A percentile compares a stretch with the other conserved stretches of the same genome.
Conservation (phyloP, 2,888 invertebrate genomes). For the Gortyna flavago region DNA sequence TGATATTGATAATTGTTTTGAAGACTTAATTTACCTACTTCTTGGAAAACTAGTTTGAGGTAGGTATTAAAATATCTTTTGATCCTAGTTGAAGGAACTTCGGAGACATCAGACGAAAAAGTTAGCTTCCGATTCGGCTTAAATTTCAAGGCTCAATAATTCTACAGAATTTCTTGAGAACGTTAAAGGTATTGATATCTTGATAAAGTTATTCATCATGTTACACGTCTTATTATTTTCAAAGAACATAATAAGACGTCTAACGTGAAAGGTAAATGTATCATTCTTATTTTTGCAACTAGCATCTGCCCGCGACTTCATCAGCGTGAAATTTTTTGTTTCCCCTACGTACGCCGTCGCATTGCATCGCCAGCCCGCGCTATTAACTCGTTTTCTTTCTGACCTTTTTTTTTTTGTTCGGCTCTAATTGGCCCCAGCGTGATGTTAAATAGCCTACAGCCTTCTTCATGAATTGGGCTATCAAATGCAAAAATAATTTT, state of each 20-base stretch:
- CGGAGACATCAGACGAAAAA: constrained; percentile 21
- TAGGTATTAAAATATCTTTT: constrained; percentile 27
- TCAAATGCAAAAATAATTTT: background rate
- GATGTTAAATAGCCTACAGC: no score
- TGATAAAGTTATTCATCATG: background rate
- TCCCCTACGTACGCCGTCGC: background rate
- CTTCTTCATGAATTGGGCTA: background rate
- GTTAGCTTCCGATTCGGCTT: constrained; percentile 27
- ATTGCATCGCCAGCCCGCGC: background rate
- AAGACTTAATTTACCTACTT: constrained; percentile 20
- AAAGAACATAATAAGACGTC: background rate
- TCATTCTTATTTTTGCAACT: background rate
- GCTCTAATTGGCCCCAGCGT: no score
- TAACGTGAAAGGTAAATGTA: background rate
- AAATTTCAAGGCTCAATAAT: constrained; percentile 44
- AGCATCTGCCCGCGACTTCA: background rate
- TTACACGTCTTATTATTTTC: constrained; percentile 15
- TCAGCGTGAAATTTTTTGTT: background rate
- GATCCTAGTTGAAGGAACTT: constrained; percentile 32
- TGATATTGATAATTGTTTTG: no score
- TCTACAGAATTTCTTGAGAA: constrained; percentile 31
- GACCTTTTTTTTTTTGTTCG: background rate
- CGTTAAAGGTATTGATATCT: constrained; percentile 38
- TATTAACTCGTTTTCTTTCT: background rate
- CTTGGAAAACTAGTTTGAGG: constrained; percentile 22